A percentile compares a stretch with the other conserved stretches of the same genome.
These are phyloP conservation scores for Dasyornis broadbenti DNA, from an alignment of 2,113 vertebrate genomes.

Conservation along the genomic window DNA sequence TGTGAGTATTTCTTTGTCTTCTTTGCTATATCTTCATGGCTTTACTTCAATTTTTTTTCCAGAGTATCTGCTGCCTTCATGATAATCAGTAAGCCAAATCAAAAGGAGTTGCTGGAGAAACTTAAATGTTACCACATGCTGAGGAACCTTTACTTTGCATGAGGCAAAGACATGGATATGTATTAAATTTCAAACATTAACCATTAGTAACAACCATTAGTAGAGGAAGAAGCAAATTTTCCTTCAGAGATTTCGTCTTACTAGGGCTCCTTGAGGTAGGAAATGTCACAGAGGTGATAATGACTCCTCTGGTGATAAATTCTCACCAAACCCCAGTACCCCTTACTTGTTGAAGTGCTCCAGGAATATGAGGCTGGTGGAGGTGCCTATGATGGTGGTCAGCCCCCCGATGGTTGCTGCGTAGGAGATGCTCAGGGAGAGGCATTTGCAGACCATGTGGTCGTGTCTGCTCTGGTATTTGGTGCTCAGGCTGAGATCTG, in stretches of 20 bases:
- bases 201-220: neutral
- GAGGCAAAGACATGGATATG: neutral
- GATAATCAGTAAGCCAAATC: neutral
- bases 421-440: constrained; percentile 93
- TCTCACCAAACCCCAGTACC: neutral
- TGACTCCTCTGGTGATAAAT: no score
- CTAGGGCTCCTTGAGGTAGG: neutral
- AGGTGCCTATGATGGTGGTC: constrained; percentile 96
- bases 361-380: constrained; percentile 96
- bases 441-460: constrained; percentile 96
- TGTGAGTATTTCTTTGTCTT: neutral
- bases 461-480: constrained; percentile 87
- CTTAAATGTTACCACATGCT: neutral
- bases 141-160: neutral
- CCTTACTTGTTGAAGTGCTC: constrained; percentile 97
- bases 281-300: neutral
- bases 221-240: neutral
- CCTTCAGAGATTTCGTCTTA: neutral
- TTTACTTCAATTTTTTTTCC: neutral
- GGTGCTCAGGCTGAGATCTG: constrained; percentile 70
- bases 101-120: neutral
- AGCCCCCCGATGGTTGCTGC: constrained; percentile 94
- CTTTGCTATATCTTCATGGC: neutral
- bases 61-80: neutral
- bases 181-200: neutral